phyloP scores from a whole-genome alignment of 2,888 invertebrate genomes.

The Plebejus argus region DNA sequence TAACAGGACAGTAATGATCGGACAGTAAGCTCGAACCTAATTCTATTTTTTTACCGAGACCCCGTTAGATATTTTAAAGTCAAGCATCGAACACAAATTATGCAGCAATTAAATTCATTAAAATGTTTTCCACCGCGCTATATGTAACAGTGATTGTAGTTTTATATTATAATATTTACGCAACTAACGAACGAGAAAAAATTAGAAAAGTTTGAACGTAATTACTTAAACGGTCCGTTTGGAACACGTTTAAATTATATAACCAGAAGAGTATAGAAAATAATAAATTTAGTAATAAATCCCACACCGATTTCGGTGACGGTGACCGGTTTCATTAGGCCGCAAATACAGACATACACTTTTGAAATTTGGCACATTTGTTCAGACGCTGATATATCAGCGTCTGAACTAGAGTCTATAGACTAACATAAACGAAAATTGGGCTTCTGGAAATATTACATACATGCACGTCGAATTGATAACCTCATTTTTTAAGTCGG shows the following conservation, averaged over 20 bases:
- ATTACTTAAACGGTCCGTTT: conserved; percentile 8
- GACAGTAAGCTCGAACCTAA: neutral
- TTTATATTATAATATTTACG: conserved; percentile 27
- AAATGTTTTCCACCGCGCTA: conserved; percentile 2
- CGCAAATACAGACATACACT: no score
- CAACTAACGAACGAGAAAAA: conserved; percentile 17
- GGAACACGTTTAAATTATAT: neutral
- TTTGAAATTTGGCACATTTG: no score
- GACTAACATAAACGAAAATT: no score
- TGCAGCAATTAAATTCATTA: conserved; percentile 14
- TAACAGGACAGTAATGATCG: neutral
- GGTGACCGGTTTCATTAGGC: no score
- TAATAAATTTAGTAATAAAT: no score
- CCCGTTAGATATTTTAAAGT: neutral
- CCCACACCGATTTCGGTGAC: no score
- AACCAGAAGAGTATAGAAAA: conserved; percentile 37
- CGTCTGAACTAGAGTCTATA: no score
- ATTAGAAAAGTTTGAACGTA: conserved; percentile 6
- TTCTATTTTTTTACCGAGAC: neutral
- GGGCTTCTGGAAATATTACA: no score
- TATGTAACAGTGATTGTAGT: conserved; percentile 14
- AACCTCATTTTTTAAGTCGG: no score
- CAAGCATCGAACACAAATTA: conserved; percentile 4
- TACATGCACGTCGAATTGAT: no score
- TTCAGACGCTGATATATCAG: no score